A percentile compares a stretch with the other conserved stretches of the same genome.
These are phyloP conservation scores for Morpho achilles DNA, from an alignment of 2,888 invertebrate genomes.

Conservation along the genomic window DNA sequence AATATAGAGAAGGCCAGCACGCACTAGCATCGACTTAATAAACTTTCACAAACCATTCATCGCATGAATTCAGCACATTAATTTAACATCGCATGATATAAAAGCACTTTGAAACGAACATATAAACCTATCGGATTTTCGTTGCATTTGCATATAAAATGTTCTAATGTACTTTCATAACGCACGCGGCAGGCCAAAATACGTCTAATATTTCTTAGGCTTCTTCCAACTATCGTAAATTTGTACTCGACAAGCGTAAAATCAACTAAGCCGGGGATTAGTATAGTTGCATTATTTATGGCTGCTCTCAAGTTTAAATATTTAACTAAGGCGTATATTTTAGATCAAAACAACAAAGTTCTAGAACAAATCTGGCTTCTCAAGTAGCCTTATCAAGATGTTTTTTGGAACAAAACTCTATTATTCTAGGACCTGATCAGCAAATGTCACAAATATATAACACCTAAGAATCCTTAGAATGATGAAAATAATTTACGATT, in stretches of 20 bases:
- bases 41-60: constrained; percentile 11
- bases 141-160: constrained; percentile 11
- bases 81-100: constrained; percentile 12
- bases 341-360: not conserved
- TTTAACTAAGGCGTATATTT: not conserved
- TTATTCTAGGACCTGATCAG: too few relatives aligned
- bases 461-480: too few relatives aligned
- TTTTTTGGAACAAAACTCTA: too few relatives aligned
- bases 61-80: constrained; percentile 12
- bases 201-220: constrained; percentile 7
- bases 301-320: constrained; percentile 36
- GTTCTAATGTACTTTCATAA: constrained; percentile 8
- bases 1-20: too few relatives aligned
- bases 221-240: constrained; percentile 12
- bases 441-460: too few relatives aligned
- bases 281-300: constrained; percentile 45
- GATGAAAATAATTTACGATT: too few relatives aligned
- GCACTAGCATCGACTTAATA: not conserved
- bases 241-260: constrained; percentile 16
- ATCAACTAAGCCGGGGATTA: constrained; percentile 6
- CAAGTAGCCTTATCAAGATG: too few relatives aligned
- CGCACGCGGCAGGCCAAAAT: constrained; percentile 2
- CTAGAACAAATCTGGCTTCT: too few relatives aligned
- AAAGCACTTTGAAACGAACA: constrained; percentile 11
- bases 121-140: constrained; percentile 16